These are phyloP conservation scores for Minunthozetes semirufus DNA, from an alignment of 2,888 invertebrate species.

Conservation along the genomic window DNA sequence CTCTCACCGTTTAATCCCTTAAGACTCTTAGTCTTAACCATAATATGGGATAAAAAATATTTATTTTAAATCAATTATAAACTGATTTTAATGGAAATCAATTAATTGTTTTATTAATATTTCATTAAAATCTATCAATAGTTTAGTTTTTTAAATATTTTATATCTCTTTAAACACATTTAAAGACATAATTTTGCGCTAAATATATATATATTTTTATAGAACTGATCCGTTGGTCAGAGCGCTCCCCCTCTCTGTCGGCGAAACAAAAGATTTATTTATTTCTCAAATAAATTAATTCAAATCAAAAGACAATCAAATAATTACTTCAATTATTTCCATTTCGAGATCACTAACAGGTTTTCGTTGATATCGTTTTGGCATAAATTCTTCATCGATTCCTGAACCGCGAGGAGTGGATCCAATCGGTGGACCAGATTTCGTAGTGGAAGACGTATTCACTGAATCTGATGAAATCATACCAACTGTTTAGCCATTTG, in stretches of 20 bases:
- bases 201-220: constrained; percentile 24
- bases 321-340: constrained; percentile 40
- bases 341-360: constrained; percentile 40
- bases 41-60: neutral
- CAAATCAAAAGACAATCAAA: neutral
- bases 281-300: neutral
- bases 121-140: neutral
- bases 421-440: constrained; percentile 11
- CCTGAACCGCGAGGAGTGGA: constrained; percentile 34
- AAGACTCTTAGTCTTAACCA: too few species aligned
- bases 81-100: neutral
- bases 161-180: constrained; percentile 5
- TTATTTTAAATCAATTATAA: constrained; percentile 10
- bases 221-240: constrained; percentile 12
- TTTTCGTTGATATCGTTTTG: constrained; percentile 41
- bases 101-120: neutral
- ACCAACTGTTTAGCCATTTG: constrained; percentile 1
- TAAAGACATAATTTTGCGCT: neutral
- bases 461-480: neutral
- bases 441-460: neutral
- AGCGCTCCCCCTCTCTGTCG: constrained; percentile 26
- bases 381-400: constrained; percentile 40
- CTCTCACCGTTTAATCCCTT: constrained; percentile 28
- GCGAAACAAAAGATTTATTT: neutral
- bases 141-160: constrained; percentile 23